Evolutionary conservation across 2,113 vertebrate genomes (phyloP), one percentile per base, ranked within the genome.

Genomic region (Columba janthina): DNA sequence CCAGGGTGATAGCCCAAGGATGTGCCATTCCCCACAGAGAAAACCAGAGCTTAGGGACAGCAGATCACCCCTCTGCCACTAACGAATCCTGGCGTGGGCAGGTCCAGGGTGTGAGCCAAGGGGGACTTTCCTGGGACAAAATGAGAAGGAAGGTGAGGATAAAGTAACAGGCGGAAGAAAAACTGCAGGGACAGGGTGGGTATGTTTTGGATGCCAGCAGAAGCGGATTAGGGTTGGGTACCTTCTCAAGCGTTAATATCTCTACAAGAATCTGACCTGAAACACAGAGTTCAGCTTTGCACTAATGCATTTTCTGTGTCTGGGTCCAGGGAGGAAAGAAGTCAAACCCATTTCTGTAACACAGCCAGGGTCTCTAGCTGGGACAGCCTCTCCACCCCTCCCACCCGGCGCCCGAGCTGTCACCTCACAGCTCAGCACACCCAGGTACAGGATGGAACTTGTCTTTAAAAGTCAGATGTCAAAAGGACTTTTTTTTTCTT

Each of bases 401-500:
- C 42, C 4, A 4, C 51, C 29, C 5, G 0, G 20, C 20, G 48
- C 36, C 40, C 66, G 54, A 40, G 72, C 22, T 42, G 71, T 34
- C 88, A 65, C 46, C 78, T 86, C 54, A 46, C 69, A 92, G 75
- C 60, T 89, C 44, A 78, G 79, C 51, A 91, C 36, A n/a, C 3
- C 3, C 28, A 85, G 36, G 51, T 76, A 88, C 46, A 58, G 70
- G n/a, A 75, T 31, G 44, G 66, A 94, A 76, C 24, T 65, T 73
- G 18, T 38, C 85, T 88, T 88, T 53, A 50, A 29, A 86, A 89
- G n/a, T 57, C 72, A 86, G 66, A 96, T 38, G 66, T 91, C 90
- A 90, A 94, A 96, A 95, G 34, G 74, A 94, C 79, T 92, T 22
- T 21, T 82, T 82, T 60, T 20, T 29, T 15, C 48, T 54, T 15